These are phyloP conservation scores for Peribatodes rhomboidaria DNA, from an alignment of 2,888 invertebrate species.

Conservation along the genomic window DNA sequence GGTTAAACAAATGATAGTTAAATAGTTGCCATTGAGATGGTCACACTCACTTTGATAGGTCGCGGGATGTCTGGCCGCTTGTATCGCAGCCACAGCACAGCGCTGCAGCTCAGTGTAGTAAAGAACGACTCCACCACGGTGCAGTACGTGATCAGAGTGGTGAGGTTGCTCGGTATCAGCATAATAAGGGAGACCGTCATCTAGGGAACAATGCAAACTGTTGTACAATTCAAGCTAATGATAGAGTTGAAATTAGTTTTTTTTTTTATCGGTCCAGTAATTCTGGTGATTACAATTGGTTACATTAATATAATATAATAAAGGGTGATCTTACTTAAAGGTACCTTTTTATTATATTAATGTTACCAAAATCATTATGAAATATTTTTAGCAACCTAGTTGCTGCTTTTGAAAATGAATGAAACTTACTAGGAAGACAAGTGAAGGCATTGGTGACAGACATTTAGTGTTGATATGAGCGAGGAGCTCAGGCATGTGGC, in stretches of 20 bases:
- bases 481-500: conserved; percentile 93
- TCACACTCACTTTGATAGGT: conserved; percentile 91
- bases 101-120: conserved; percentile 94
- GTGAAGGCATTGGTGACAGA: conserved; percentile 92
- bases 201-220: conserved; percentile 73
- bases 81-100: conserved; percentile 93
- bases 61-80: conserved; percentile 92
- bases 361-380: too few relatives aligned
- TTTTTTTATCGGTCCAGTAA: too few relatives aligned
- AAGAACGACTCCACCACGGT: conserved; percentile 97
- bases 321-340: too few relatives aligned
- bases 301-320: too few relatives aligned
- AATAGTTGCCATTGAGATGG: too few relatives aligned
- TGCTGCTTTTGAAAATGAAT: too few relatives aligned
- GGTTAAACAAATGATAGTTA: too few relatives aligned
- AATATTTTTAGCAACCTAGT: too few relatives aligned
- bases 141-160: conserved; percentile 95
- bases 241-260: neutral
- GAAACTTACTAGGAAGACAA: conserved; percentile 90
- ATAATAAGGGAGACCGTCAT: conserved; percentile 94
- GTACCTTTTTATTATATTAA: too few relatives aligned
- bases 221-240: neutral
- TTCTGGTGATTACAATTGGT: too few relatives aligned
- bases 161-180: conserved; percentile 94
- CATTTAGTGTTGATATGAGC: conserved; percentile 92